phyloP scores from a whole-genome alignment of 2,888 invertebrate species.

The Sisyra terminalis region DNA sequence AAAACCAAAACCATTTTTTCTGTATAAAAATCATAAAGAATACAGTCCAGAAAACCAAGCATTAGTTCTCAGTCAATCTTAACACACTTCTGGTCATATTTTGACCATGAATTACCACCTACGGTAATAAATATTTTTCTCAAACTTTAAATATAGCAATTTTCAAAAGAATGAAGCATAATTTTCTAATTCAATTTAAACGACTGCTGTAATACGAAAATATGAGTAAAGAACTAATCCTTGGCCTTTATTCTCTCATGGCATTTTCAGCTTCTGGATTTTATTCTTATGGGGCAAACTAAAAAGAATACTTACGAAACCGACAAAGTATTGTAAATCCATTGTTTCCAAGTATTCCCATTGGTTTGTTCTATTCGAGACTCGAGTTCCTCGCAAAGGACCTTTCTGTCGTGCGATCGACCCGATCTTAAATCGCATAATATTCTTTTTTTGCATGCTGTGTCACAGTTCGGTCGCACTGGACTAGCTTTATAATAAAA shows the following conservation, averaged over 20 bases:
- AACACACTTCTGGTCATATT: too few species aligned
- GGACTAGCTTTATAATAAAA: slow-evolving; percentile 85
- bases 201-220: slow-evolving; percentile 1
- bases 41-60: not conserved
- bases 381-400: slow-evolving; percentile 66
- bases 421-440: slow-evolving; percentile 79
- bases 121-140: too few species aligned
- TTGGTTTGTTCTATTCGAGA: slow-evolving; percentile 65
- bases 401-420: slow-evolving; percentile 69
- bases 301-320: slow-evolving; percentile 79
- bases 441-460: slow-evolving; percentile 70
- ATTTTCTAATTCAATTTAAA: not conserved
- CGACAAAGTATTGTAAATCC: slow-evolving; percentile 75
- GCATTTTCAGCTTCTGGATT: too few species aligned
- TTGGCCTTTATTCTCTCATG: too few species aligned
- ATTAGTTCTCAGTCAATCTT: too few species aligned
- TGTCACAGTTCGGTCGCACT: slow-evolving; percentile 62
- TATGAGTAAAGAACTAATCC: not conserved
- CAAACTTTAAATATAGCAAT: too few species aligned
- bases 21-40: not conserved
- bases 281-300: slow-evolving; percentile 13
- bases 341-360: slow-evolving; percentile 66
- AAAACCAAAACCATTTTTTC: not conserved
- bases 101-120: too few species aligned
- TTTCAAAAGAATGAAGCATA: too few species aligned